These are phyloP conservation scores for Diaphora mendica DNA, from an alignment of 2,888 invertebrate species.

Conservation along the genomic window DNA sequence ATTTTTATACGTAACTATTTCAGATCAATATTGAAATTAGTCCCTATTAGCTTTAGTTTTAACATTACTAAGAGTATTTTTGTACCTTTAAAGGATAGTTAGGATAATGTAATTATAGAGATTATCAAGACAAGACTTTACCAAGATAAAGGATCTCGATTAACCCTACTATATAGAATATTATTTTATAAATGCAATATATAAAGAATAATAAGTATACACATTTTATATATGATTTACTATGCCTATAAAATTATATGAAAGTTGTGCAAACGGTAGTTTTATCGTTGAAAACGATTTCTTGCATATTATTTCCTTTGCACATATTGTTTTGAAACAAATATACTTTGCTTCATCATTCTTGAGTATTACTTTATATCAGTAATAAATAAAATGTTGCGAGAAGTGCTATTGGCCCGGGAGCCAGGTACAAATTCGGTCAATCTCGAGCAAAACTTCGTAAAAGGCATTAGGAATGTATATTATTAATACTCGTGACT, in stretches of 20 bases:
- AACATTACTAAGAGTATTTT: neutral
- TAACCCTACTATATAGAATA: neutral
- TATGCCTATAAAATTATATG: neutral
- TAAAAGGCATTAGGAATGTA: too few species aligned
- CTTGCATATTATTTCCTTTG: neutral
- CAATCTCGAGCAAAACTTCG: too few species aligned
- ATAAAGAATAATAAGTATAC: too few species aligned
- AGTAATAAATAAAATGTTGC: slow-evolving; percentile 31
- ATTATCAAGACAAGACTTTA: neutral
- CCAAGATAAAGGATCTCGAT: neutral
- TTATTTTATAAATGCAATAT: neutral
- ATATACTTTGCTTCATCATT: neutral
- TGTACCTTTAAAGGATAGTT: neutral
- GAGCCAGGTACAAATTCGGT: too few species aligned
- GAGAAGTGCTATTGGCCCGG: too few species aligned
- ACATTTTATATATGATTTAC: too few species aligned
- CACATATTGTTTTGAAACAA: neutral
- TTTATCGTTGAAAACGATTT: neutral
- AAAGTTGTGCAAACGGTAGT: slow-evolving; percentile 4
- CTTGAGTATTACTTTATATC: neutral
- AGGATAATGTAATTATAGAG: too few species aligned
- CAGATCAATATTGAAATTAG: neutral
- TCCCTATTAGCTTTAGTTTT: neutral
- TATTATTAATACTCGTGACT: too few species aligned
- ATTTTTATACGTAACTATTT: neutral